Percentiles rank a stretch among this genome's conserved stretches.
These are phyloP conservation scores for Cettia cetti DNA, from an alignment of 2,113 vertebrate species.

Conservation along the genomic window DNA sequence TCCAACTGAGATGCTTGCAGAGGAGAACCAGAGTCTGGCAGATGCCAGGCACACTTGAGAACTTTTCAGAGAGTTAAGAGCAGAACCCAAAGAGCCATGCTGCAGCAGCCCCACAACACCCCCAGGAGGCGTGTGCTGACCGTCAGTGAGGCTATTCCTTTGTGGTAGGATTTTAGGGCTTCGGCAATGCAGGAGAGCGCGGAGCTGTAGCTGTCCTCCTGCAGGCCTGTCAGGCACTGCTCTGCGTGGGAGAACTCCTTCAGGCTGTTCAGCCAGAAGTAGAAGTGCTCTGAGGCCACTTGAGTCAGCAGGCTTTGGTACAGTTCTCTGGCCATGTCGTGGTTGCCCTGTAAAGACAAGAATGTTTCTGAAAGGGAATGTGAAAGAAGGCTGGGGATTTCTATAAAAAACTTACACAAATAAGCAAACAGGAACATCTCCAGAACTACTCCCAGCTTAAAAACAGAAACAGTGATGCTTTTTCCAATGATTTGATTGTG, in stretches of 20 bases:
- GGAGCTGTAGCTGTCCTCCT: conserved; percentile 87
- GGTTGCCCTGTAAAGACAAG: conserved; percentile 82
- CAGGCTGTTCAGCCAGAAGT: conserved; percentile 98
- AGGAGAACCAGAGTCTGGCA: neutral
- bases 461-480: neutral
- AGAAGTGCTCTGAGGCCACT: conserved; percentile 96
- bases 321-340: conserved; percentile 93
- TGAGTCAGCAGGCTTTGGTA: conserved; percentile 94
- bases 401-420: neutral
- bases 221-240: conserved; percentile 85
- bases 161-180: conserved; percentile 92
- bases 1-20: neutral
- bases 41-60: neutral
- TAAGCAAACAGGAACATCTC: neutral
- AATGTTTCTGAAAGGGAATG: neutral
- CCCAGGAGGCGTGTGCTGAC: conserved; percentile 68
- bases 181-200: conserved; percentile 91
- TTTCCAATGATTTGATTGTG: neutral
- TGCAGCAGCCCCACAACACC: neutral
- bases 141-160: conserved; percentile 94
- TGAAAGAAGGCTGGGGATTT: neutral
- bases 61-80: neutral
- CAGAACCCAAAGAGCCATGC: neutral
- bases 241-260: conserved; percentile 97
- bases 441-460: neutral